These are phyloP conservation scores for Chloroceryle inda DNA, from an alignment of 2,797 vertebrate species.

Conservation along the genomic window DNA sequence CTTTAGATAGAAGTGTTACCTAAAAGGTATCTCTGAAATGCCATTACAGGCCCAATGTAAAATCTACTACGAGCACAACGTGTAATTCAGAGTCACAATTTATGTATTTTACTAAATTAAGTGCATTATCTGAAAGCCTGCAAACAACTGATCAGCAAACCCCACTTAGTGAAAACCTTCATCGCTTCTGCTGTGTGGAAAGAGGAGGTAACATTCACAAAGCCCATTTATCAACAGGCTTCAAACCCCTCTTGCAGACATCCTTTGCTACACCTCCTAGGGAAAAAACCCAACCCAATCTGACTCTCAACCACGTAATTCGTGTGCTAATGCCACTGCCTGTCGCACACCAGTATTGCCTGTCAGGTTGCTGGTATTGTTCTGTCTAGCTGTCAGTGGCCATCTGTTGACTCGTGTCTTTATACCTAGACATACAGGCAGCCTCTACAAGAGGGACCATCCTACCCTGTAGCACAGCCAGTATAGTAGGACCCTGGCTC, in stretches of 20 bases:
- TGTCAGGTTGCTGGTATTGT: not conserved
- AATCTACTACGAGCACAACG: fast-evolving
- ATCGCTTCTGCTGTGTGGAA: not conserved
- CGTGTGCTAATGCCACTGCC: not conserved
- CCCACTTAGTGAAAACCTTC: not conserved
- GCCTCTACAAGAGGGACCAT: not conserved
- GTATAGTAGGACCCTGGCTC: not conserved
- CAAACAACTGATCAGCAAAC: not conserved
- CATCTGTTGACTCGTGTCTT: conserved; percentile 20
- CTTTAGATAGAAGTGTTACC: not conserved
- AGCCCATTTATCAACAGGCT: not conserved
- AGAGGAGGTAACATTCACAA: not conserved
- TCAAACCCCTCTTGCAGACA: not conserved
- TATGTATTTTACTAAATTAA: not conserved
- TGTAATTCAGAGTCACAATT: not conserved
- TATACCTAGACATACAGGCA: not conserved
- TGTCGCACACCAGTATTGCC: not conserved
- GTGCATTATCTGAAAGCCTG: not conserved
- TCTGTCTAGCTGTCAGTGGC: not conserved
- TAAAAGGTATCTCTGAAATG: not conserved
- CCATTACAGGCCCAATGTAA: not conserved
- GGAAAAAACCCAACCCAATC: not conserved
- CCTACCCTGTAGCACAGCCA: not conserved
- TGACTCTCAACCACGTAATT: not conserved
- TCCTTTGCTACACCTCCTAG: not conserved